Percentiles rank a stretch among this genome's conserved stretches.
phyloP scores from a whole-genome alignment of 1,140 invertebrate species.

The Eurosta solidaginis region DNA sequence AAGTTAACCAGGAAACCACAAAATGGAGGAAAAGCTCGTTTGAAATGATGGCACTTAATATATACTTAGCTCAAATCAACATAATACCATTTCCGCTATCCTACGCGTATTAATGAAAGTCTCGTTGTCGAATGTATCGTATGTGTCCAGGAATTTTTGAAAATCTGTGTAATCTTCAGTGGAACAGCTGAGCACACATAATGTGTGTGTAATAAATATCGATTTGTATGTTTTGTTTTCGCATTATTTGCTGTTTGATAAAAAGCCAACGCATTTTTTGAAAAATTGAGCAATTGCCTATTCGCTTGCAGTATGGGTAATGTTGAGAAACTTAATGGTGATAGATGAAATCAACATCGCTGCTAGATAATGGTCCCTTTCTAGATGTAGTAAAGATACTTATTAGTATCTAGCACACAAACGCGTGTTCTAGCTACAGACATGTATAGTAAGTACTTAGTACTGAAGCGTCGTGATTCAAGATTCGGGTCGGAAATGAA shows the following conservation, averaged over 20 bases:
- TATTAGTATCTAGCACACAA: too few species aligned
- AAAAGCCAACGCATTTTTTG: neutral
- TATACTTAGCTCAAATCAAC: too few species aligned
- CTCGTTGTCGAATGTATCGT: constrained; percentile 43
- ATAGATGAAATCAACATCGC: neutral
- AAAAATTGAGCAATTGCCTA: constrained; percentile 19
- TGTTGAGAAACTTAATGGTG: neutral
- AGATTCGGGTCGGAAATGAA: too few species aligned
- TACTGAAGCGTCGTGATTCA: too few species aligned
- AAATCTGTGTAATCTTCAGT: constrained; percentile 40
- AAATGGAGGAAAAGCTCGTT: too few species aligned
- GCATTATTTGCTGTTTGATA: neutral
- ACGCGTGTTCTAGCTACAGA: too few species aligned
- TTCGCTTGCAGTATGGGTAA: neutral
- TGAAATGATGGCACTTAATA: too few species aligned
- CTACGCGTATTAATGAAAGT: constrained; percentile 46
- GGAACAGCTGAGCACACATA: too few species aligned
- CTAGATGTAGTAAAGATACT: neutral
- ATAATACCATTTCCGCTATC: constrained; percentile 36
- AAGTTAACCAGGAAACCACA: too few species aligned
- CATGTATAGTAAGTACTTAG: too few species aligned
- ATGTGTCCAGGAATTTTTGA: constrained; percentile 45
- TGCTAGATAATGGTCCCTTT: neutral
- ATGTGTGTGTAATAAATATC: constrained; percentile 14
- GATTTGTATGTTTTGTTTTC: neutral